Evolutionary conservation across 2,888 invertebrate genomes (phyloP), one percentile per base, ranked within the genome.

Genomic region (Pseudolycoriella hygida): DNA sequence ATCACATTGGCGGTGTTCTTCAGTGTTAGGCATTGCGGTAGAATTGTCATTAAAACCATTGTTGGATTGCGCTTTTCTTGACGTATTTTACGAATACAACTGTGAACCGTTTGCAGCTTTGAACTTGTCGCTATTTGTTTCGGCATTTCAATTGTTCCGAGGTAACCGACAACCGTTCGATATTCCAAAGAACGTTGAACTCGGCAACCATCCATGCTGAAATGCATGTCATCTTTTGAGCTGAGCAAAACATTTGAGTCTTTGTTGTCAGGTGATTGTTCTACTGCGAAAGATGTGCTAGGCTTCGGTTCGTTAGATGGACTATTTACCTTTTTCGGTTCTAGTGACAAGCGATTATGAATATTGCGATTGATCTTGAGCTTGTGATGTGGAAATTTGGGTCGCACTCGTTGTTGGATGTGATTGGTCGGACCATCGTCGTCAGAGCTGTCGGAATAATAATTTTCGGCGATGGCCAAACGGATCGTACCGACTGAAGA

Each of bases 101-200:
- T 86, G 47, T 86, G 74, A 14, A 93, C 80, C 15, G 84, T 78
- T 60, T 80, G 75, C 52, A 83, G 64, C 46, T 88, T 77, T 12
- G 82, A 78, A 37, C 79, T 79, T 40, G 77, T 76, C 44, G 80
- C 71, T 39, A 85, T 70, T 52, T 86, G 81, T 60, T 82, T 81
- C 0, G 94, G 93, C 70, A 94, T 92, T 66, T 94, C 94, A 50
- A 96, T 90, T 2, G 94, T 93, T 17, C 94, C 94, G 42, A 96
- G 70, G 63, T 96, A 96, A 1, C 93, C 93, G 1, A 96, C 89
- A 2, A 96, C 77, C 0, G 85, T 86, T 53, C 84, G 77, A 56
- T 82, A 84, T 50, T 84, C 84, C 8, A 84, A 34, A 3, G 34
- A 14, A 4, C 15, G n/a, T 47, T 37, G 25, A 3, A 49, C 47